Evolutionary conservation across 2,888 invertebrate genomes (phyloP).

Genomic region (Linyphia triangularis): DNA sequence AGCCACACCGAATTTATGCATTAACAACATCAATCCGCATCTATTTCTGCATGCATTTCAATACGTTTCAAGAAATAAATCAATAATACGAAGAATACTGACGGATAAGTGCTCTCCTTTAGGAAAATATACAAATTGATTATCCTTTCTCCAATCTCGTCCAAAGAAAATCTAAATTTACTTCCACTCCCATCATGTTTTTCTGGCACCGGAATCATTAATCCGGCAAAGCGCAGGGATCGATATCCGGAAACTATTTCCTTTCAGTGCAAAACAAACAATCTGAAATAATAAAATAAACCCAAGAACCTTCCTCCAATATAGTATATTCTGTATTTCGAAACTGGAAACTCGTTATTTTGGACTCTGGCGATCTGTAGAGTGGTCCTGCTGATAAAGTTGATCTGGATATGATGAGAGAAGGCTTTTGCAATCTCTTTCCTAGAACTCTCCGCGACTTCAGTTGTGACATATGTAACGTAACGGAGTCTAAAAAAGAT

Average conservation of each 20-base stretch:
- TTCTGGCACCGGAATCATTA: constrained; percentile 61
- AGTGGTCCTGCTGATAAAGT: constrained; percentile 15
- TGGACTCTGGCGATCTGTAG: constrained; percentile 49
- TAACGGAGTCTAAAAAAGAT: neutral
- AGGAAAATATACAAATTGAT: constrained; percentile 28
- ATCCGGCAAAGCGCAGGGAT: constrained; percentile 58
- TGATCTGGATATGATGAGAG: constrained; percentile 59
- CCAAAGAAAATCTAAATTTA: constrained; percentile 66
- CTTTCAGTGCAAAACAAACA: constrained; percentile 53
- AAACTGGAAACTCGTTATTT: constrained; percentile 63
- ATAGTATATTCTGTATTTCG: constrained; percentile 51
- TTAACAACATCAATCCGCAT: neutral
- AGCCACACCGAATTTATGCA: neutral
- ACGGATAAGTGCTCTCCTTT: neutral
- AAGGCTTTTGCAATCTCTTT: neutral
- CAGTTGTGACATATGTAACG: neutral
- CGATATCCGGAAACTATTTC: constrained; percentile 68
- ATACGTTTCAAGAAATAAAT: constrained; percentile 7
- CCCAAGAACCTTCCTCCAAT: constrained; percentile 2
- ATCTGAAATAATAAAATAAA: constrained; percentile 29
- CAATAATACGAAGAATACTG: constrained; percentile 4
- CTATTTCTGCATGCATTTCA: constrained; percentile 2
- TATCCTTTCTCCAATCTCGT: neutral
- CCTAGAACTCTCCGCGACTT: neutral
- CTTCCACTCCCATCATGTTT: constrained; percentile 54